Base-by-base conservation (phyloP, 2,888 invertebrate genomes). In the Eurytoma adleriae region DNA sequence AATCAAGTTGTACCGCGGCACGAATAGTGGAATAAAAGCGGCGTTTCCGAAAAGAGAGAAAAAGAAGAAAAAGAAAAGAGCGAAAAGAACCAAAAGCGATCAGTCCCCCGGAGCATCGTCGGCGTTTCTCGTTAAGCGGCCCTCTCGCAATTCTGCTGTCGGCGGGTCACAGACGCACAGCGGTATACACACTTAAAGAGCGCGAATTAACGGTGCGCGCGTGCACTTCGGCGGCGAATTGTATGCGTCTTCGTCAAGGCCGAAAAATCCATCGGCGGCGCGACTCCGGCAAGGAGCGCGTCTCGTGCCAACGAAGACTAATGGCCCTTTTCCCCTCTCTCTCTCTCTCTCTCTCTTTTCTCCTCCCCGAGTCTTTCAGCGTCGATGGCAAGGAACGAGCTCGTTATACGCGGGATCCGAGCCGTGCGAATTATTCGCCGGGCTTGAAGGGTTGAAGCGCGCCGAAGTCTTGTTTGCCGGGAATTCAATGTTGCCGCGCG, bases 211-310 rank as follows among this genome's bases (percentile, higher is more conserved):
- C 78, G 66, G 73, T 14, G 12, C 24, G 54, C 59, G 20, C 24
- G 20, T 4, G 18, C 18, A 59, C 48, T 67, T 40, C 66, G 12
- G 13, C 18, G 48, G 30, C 50, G 80, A 62, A 80, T 77, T 77
- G 77, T 68, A 30, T 27, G 64, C 48, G 69, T 70, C 69, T 66
- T 73, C 79, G 78, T 81, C 81, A 79, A 81, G 82, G 76, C 79
- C 82, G 79, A 82, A 76, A 79, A 78, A 76, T 68, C 75, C 71
- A 61, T 72, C 27, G 20, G 71, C 64, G 16, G 64, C 54, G 62
- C 62, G 30, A 69, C 56, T 30, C 69, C 13, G n/a, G 30, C 52
- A 18, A 70, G 30, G 48, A 66, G 69, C 72, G 68, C 69, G 66
- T 64, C 64, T 54, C 54, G 59, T 68, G 76, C 72, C 76, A 72